phyloP scores from a whole-genome alignment of 1,140 invertebrate genomes.

The Ceratina japonica region DNA sequence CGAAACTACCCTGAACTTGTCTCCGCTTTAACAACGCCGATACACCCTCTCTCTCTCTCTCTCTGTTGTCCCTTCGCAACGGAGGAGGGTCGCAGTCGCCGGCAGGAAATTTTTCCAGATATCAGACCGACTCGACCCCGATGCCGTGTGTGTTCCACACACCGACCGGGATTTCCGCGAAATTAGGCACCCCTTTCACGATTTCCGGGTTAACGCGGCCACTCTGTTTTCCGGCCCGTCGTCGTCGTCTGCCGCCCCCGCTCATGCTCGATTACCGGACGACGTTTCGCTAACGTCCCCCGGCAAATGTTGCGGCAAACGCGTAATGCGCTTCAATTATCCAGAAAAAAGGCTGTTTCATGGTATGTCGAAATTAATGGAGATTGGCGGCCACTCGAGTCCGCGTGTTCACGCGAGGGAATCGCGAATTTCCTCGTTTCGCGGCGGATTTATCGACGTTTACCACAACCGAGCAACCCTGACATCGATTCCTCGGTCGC shows the following conservation, averaged over 20 bases:
- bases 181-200: conserved; percentile 30
- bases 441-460: conserved; percentile 58
- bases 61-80: not conserved
- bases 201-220: too few species aligned
- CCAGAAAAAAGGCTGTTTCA: too few species aligned
- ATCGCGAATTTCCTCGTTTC: conserved; percentile 27
- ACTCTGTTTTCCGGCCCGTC: too few species aligned
- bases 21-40: conserved; percentile 26
- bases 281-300: too few species aligned
- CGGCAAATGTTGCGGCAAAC: too few species aligned
- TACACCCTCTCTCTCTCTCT: not conserved
- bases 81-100: conserved; percentile 1
- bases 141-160: not conserved
- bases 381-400: not conserved
- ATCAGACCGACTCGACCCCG: not conserved
- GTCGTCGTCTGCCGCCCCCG: too few species aligned
- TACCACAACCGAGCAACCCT: conserved; percentile 52
- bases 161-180: conserved; percentile 27
- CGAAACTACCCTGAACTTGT: conserved; percentile 43
- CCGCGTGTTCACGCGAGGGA: conserved; percentile 6
- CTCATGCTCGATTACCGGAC: too few species aligned
- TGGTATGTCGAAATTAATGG: too few species aligned
- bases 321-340: too few species aligned
- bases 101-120: conserved; percentile 43
- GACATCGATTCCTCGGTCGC: conserved; percentile 57